Conservation (phyloP, 2,113 vertebrate genomes). For the Rhinolophus sinicus region DNA sequence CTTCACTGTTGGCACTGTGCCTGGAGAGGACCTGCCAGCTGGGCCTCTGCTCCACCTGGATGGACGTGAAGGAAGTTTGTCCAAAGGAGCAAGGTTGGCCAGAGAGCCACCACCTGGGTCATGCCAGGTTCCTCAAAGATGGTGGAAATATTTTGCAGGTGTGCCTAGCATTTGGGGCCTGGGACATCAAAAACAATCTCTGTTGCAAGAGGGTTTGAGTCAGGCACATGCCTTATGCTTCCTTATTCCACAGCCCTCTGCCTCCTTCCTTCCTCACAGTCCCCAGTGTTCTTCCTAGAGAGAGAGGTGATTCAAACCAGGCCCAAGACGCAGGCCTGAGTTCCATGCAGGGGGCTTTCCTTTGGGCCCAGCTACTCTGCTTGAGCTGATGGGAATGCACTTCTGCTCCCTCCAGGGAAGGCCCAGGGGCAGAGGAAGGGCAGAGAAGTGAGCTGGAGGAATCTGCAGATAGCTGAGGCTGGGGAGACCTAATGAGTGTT, state of each 20-base stretch:
- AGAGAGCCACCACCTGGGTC: neutral
- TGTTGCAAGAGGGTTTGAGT: neutral
- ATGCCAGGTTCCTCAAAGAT: neutral
- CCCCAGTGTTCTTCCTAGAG: neutral
- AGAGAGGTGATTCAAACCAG: neutral
- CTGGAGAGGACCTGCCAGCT: neutral
- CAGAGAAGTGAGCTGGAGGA: neutral
- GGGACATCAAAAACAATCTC: neutral
- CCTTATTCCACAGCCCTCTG: neutral
- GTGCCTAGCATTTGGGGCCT: neutral
- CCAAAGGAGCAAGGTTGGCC: neutral
- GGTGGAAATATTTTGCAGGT: neutral
- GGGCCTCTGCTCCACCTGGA: neutral
- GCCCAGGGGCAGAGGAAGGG: neutral
- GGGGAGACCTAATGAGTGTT: conserved; percentile 61
- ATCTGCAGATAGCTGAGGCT: neutral
- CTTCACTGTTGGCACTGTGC: neutral
- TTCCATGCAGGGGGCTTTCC: neutral
- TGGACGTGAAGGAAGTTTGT: neutral
- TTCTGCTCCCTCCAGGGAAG: neutral
- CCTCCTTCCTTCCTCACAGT: neutral
- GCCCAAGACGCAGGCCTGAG: neutral
- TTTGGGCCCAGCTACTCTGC: neutral
- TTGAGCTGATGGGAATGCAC: neutral
- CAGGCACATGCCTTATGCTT: neutral